Conservation (phyloP, 2,113 vertebrate species). For the Eidolon helvum region DNA sequence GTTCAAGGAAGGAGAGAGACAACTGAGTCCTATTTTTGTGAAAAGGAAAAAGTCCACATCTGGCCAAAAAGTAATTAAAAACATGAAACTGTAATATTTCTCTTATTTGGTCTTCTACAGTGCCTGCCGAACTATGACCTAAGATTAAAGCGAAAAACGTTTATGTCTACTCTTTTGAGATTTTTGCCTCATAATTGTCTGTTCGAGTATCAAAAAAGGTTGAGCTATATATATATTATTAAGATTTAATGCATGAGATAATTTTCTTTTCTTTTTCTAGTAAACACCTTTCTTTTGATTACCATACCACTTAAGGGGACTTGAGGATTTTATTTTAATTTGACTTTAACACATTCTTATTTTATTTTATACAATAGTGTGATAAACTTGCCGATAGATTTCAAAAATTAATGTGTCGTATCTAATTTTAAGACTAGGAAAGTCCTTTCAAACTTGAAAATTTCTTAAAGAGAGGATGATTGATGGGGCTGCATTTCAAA, state of each 20-base stretch:
- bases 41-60: not conserved
- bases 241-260: not conserved
- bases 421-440: not conserved
- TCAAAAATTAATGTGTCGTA: not conserved
- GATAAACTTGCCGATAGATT: not conserved
- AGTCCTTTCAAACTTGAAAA: not conserved
- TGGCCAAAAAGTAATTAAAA: conserved; percentile 26
- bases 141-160: not conserved
- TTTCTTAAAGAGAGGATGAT: not conserved
- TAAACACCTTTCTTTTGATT: not conserved
- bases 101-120: not conserved
- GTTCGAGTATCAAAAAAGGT: not conserved
- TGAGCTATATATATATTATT: not conserved
- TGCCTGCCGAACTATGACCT: not conserved
- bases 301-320: not conserved
- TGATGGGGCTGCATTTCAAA: not conserved
- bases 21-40: not conserved
- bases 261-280: not conserved
- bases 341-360: not conserved
- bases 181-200: not conserved
- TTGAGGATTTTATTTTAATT: not conserved
- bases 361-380: not conserved
- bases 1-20: not conserved
- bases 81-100: not conserved
- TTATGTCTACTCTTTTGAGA: not conserved